phyloP scores from a whole-genome alignment of 2,888 invertebrate species.

The Cremastobaeus sp. region DNA sequence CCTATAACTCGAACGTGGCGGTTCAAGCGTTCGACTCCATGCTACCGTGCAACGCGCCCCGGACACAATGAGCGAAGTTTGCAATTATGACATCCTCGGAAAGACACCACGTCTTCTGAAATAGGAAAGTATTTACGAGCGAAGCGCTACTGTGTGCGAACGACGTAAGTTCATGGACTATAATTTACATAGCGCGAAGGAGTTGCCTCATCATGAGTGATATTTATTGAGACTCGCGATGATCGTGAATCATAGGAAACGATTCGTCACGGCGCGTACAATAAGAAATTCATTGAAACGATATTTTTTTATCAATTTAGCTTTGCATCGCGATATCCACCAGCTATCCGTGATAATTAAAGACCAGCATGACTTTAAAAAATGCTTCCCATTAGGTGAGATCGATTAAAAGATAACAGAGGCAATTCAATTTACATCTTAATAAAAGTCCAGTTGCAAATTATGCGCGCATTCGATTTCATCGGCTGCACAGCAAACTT shows the following conservation, averaged over 20 bases:
- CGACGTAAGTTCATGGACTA: slow-evolving; percentile 57
- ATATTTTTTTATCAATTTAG: slow-evolving; percentile 19
- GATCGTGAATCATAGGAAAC: slow-evolving; percentile 67
- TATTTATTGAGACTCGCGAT: slow-evolving; percentile 73
- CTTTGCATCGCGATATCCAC: background rate
- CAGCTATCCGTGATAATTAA: slow-evolving; percentile 6
- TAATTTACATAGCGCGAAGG: slow-evolving; percentile 65
- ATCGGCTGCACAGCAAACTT: background rate
- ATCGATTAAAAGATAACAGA: slow-evolving; percentile 21
- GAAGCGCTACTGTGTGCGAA: slow-evolving; percentile 60
- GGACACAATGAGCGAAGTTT: slow-evolving; percentile 71
- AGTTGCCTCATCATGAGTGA: slow-evolving; percentile 65
- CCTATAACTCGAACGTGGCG: slow-evolving; percentile 67
- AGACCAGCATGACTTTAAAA: slow-evolving; percentile 13
- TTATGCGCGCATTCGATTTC: background rate
- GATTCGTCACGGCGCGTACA: slow-evolving; percentile 58
- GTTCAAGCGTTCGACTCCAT: slow-evolving; percentile 61
- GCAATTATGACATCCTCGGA: slow-evolving; percentile 73
- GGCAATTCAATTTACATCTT: slow-evolving; percentile 20
- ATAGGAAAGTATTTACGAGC: slow-evolving; percentile 37
- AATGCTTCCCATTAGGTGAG: slow-evolving; percentile 23
- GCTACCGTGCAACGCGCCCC: slow-evolving; percentile 68
- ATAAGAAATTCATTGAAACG: slow-evolving; percentile 32
- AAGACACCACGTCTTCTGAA: slow-evolving; percentile 55
- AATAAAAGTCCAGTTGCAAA: slow-evolving; percentile 14